These are phyloP conservation scores for Marcusenius ussheri DNA, from an alignment of 2,113 vertebrate genomes.

Conservation along the genomic window DNA sequence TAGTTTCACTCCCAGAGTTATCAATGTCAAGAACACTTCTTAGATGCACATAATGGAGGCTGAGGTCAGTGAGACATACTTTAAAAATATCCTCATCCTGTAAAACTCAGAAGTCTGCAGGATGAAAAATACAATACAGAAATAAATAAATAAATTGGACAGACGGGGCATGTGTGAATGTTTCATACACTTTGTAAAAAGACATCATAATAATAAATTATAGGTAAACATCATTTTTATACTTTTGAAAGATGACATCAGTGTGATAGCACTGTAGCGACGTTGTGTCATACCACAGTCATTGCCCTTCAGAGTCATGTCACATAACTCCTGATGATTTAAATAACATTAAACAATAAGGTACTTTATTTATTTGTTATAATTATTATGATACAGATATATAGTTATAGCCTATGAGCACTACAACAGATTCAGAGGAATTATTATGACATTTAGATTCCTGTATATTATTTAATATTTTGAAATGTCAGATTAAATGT, in stretches of 20 bases:
- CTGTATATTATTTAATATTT: background rate
- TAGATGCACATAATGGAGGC: background rate
- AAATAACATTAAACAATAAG: background rate
- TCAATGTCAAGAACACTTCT: background rate
- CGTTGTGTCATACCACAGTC: background rate
- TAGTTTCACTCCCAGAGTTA: background rate
- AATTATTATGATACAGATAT: background rate
- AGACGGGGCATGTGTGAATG: background rate
- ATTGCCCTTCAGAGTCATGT: background rate
- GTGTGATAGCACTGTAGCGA: background rate
- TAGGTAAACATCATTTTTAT: background rate
- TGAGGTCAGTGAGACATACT: background rate
- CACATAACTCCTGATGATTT: background rate
- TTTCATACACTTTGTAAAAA: background rate
- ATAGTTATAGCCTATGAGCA: background rate
- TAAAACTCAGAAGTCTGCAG: background rate
- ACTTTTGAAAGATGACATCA: background rate
- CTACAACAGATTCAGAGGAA: background rate
- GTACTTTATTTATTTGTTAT: background rate
- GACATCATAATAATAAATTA: background rate
- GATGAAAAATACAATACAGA: background rate
- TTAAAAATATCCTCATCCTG: background rate
- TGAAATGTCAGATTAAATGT: background rate
- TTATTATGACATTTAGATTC: background rate
- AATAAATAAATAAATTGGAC: background rate